Conservation (phyloP, 2,113 vertebrate species). For the Opisthocomus hoazin region DNA sequence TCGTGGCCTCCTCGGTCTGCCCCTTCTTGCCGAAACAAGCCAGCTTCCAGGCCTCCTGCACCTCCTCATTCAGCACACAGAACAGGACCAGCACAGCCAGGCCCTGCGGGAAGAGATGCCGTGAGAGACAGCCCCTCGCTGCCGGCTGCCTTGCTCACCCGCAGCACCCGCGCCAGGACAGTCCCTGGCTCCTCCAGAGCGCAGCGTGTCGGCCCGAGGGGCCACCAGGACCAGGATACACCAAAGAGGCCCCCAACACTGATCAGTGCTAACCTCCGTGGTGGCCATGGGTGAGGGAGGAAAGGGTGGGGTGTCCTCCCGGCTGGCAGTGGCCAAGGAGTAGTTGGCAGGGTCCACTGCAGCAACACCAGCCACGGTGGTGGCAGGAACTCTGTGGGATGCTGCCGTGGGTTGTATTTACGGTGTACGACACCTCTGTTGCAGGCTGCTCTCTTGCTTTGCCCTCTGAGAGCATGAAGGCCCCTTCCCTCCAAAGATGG, state of each 20-base stretch:
- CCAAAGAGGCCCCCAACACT: not conserved
- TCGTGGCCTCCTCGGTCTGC: constrained; percentile 79
- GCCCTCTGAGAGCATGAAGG: not conserved
- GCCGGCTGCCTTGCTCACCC: not conserved
- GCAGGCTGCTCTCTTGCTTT: not conserved
- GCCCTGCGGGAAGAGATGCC: constrained; percentile 69
- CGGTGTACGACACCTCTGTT: not conserved
- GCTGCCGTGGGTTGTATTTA: not conserved
- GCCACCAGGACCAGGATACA: not conserved
- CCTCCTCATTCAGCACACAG: constrained; percentile 89
- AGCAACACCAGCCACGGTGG: not conserved
- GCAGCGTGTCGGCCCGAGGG: fast-evolving
- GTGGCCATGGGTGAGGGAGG: not conserved
- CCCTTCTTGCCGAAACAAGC: constrained; percentile 87
- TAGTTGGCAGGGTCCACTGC: not conserved
- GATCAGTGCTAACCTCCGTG: not conserved
- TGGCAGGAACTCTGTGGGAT: not conserved
- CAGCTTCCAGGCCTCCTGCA: constrained; percentile 87
- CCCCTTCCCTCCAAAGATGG: not conserved
- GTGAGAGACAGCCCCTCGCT: not conserved
- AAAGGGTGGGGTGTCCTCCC: not conserved
- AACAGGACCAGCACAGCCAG: constrained; percentile 87
- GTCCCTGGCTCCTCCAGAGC: not conserved
- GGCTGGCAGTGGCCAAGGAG: not conserved
- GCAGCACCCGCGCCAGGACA: fast-evolving